Conservation (phyloP, 2,888 invertebrate genomes). For the Melinaea menophilus region DNA sequence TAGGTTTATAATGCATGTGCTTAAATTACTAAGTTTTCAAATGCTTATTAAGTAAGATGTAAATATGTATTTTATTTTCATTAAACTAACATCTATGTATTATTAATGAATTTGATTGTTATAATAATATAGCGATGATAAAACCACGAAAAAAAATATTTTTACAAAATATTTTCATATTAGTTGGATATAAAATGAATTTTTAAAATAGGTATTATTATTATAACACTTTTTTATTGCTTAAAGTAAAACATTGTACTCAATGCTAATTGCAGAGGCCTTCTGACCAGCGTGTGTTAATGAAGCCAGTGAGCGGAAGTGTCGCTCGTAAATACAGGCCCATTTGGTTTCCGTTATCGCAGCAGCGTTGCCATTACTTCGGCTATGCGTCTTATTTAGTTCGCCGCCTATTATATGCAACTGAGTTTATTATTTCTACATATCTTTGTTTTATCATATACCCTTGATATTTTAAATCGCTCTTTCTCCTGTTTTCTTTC, state of each 20-base stretch:
- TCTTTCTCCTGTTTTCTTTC: no score
- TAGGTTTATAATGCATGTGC: no score
- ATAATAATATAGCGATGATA: not conserved
- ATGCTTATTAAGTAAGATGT: no score
- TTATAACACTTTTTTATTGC: slow-evolving; percentile 12
- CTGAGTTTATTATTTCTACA: no score
- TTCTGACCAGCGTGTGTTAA: slow-evolving; percentile 53
- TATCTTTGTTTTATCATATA: no score
- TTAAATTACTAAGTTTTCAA: no score
- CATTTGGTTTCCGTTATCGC: slow-evolving; percentile 74
- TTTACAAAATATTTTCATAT: no score
- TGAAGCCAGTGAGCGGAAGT: slow-evolving; percentile 68
- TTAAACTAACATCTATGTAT: no score
- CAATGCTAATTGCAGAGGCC: slow-evolving; percentile 35
- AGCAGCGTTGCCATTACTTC: slow-evolving; percentile 64
- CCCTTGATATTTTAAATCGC: no score
- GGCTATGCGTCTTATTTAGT: slow-evolving; percentile 69
- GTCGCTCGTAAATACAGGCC: slow-evolving; percentile 72
- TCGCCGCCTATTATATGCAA: slow-evolving; percentile 51
- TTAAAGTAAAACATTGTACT: slow-evolving; percentile 15
- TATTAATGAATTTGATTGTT: no score
- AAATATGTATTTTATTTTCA: no score
- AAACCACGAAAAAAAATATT: no score
- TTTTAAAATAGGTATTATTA: not conserved
- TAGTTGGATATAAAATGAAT: not conserved